Percentiles rank a stretch among this genome's conserved stretches.
These are phyloP conservation scores for Pachyramphus minor DNA, from an alignment of 2,113 vertebrate species.

Conservation along the genomic window DNA sequence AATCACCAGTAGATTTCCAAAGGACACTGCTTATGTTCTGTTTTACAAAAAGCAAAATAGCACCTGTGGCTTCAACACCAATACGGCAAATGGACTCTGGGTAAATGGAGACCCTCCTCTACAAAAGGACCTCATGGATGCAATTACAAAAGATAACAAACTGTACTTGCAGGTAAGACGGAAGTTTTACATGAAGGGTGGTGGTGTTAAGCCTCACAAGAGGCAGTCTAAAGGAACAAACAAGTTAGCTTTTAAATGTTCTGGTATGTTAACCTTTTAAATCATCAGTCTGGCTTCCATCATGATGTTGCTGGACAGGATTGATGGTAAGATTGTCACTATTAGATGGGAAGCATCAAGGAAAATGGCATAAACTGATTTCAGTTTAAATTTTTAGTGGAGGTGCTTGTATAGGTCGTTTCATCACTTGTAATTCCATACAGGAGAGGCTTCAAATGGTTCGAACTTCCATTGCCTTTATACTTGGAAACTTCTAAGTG, in stretches of 20 bases:
- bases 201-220: neutral
- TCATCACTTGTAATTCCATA: neutral
- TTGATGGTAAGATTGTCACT: neutral
- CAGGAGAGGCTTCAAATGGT: neutral
- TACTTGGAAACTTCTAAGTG: neutral
- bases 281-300: neutral
- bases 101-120: conserved; percentile 89
- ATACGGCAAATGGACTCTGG: conserved; percentile 76
- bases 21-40: conserved; percentile 97
- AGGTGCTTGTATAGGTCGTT: rapidly evolving
- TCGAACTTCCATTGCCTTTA: neutral
- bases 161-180: conserved; percentile 91
- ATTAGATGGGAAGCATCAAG: neutral
- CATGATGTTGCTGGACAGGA: neutral
- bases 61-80: conserved; percentile 54
- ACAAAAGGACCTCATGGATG: conserved; percentile 97
- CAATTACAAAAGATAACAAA: conserved; percentile 97
- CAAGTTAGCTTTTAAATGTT: neutral
- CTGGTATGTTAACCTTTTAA: neutral
- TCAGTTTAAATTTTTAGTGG: neutral
- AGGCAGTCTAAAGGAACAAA: neutral
- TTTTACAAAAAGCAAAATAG: conserved; percentile 91
- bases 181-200: neutral
- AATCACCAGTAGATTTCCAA: conserved; percentile 95
- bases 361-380: neutral